Conservation (phyloP, 2,797 vertebrate species). For the Lerista edwardsae region DNA sequence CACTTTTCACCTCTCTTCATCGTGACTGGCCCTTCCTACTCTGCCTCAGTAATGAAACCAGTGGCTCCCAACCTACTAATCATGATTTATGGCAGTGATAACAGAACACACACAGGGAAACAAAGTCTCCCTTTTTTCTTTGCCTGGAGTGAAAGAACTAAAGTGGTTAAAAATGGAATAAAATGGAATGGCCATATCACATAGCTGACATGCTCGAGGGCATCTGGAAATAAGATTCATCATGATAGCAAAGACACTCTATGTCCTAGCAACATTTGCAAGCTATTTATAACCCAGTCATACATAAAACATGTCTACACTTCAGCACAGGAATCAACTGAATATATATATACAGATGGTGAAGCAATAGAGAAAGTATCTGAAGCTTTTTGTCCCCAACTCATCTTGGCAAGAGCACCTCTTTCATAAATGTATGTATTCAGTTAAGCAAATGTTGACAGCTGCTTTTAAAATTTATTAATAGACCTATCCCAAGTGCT, state of each 20-base stretch:
- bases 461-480: not conserved
- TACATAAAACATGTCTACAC: conserved; percentile 35
- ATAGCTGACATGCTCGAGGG: rapidly evolving
- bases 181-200: not conserved
- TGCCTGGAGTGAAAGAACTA: not conserved
- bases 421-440: not conserved
- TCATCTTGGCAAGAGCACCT: not conserved
- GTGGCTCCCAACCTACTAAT: not conserved
- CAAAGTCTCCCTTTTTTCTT: not conserved
- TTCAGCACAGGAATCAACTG: conserved; percentile 4
- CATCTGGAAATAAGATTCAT: conserved; percentile 31
- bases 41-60: not conserved
- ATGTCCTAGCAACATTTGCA: not conserved
- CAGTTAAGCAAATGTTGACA: rapidly evolving
- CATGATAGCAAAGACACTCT: not conserved
- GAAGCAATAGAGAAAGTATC: conserved; percentile 16
- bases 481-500: not conserved
- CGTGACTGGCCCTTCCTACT: not conserved
- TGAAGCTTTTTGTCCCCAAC: conserved; percentile 11
- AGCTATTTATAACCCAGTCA: conserved; percentile 31
- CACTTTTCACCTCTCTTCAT: not conserved
- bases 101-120: not conserved
- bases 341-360: conserved; percentile 19
- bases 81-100: not conserved
- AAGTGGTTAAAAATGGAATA: not conserved